phyloP scores from a whole-genome alignment of 2,113 vertebrate genomes.

The Dissostichus mawsoni region DNA sequence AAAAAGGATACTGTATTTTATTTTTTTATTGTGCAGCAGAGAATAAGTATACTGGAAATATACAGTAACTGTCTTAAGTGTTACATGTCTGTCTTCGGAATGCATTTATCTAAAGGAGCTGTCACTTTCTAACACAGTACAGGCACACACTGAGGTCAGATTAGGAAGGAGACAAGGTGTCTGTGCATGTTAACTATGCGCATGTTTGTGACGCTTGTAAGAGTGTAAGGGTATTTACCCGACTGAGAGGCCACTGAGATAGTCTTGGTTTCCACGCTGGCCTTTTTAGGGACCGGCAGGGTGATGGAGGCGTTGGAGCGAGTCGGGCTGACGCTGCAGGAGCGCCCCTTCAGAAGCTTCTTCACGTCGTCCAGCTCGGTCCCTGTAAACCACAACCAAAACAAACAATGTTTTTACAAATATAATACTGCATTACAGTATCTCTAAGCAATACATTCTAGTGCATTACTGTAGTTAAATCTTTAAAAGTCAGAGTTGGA shows the following conservation, averaged over 20 bases:
- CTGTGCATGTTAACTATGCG: slow-evolving; percentile 34
- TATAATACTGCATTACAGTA: background rate
- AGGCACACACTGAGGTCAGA: background rate
- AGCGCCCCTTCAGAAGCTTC: slow-evolving; percentile 79
- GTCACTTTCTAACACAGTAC: background rate
- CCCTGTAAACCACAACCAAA: slow-evolving; percentile 52
- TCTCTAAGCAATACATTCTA: background rate
- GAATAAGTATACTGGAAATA: background rate
- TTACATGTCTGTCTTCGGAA: background rate
- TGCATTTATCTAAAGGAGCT: slow-evolving; percentile 5
- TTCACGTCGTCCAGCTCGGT: slow-evolving; percentile 81
- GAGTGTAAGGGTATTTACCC: slow-evolving; percentile 49
- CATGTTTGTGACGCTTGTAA: background rate
- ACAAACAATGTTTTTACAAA: background rate
- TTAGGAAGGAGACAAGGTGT: slow-evolving; percentile 26
- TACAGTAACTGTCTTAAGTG: background rate
- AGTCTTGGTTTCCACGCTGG: slow-evolving; percentile 64
- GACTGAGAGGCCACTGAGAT: slow-evolving; percentile 74
- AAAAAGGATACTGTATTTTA: background rate
- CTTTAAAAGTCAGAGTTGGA: background rate
- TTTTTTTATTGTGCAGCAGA: background rate
- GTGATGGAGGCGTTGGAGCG: slow-evolving; percentile 70
- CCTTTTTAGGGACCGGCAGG: slow-evolving; percentile 72
- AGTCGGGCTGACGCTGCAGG: slow-evolving; percentile 76
- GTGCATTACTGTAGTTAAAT: background rate